Evolutionary conservation across 2,113 vertebrate genomes (phyloP).

Genomic region (Hippocampus barbouri): DNA sequence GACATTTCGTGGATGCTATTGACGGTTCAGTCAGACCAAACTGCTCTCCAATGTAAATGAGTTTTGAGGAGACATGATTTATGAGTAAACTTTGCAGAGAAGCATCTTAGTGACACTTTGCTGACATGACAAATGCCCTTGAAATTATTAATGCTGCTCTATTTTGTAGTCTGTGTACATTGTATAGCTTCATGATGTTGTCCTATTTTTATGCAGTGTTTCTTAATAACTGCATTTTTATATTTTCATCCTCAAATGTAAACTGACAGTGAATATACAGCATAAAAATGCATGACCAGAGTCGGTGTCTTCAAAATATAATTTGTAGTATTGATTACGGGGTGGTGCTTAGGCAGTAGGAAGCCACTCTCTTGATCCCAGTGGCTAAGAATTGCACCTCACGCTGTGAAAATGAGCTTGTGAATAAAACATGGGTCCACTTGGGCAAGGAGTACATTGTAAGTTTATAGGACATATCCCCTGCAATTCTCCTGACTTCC

Average conservation of each 20-base stretch:
- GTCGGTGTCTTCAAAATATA: constrained; percentile 19
- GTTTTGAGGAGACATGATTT: constrained; percentile 56
- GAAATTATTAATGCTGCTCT: constrained; percentile 18
- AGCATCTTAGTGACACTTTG: constrained; percentile 30
- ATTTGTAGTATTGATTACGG: constrained; percentile 15
- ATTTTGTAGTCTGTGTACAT: constrained; percentile 5
- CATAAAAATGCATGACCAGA: constrained; percentile 14
- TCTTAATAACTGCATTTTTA: background rate
- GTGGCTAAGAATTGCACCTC: constrained; percentile 38
- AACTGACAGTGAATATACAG: background rate
- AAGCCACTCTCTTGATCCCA: constrained; percentile 22
- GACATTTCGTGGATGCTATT: constrained; percentile 37
- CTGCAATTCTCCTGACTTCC: constrained; percentile 63
- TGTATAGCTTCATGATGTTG: constrained; percentile 12
- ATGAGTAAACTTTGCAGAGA: constrained; percentile 43
- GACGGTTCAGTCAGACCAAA: constrained; percentile 42
- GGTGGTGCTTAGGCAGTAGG: constrained; percentile 14
- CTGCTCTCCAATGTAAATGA: constrained; percentile 49
- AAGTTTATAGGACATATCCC: constrained; percentile 70
- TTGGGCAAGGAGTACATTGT: constrained; percentile 58
- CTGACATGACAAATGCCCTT: constrained; percentile 35
- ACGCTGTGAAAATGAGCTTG: constrained; percentile 40
- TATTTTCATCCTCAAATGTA: background rate
- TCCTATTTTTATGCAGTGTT: constrained; percentile 9
- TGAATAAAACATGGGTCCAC: constrained; percentile 74